Percentiles rank a stretch among this genome's conserved stretches.
These are phyloP conservation scores for Bufo gargarizans DNA, from an alignment of 2,113 vertebrate species.

Conservation along the genomic window DNA sequence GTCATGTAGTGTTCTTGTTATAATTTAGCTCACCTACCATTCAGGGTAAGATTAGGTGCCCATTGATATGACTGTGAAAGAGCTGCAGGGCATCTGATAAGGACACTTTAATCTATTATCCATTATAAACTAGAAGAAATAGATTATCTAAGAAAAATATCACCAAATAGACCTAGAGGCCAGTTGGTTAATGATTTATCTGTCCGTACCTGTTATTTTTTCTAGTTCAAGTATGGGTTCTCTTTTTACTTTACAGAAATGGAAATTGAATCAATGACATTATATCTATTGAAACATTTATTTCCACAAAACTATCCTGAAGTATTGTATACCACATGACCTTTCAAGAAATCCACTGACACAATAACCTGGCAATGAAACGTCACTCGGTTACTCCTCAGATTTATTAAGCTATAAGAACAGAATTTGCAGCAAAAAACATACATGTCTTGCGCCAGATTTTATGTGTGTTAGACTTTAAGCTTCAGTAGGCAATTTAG, in stretches of 20 bases:
- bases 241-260: background rate
- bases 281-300: background rate
- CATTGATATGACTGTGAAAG: constrained; percentile 61
- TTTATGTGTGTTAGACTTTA: too few species aligned
- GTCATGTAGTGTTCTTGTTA: constrained; percentile 53
- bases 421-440: too few species aligned
- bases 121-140: constrained; percentile 65
- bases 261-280: background rate
- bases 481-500: too few species aligned
- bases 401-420: too few species aligned
- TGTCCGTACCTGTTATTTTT: constrained; percentile 55
- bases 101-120: constrained; percentile 66
- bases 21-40: constrained; percentile 60
- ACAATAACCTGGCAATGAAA: background rate
- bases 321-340: background rate
- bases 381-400: too few species aligned
- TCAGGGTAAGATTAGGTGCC: constrained; percentile 57
- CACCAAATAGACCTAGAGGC: constrained; percentile 62
- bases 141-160: constrained; percentile 65
- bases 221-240: background rate
- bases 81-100: constrained; percentile 66
- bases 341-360: background rate
- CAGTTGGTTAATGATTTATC: constrained; percentile 63
- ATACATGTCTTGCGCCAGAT: too few species aligned
- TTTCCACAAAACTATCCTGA: background rate